These are phyloP conservation scores for Sycophila sp. DNA, from an alignment of 1,140 invertebrate genomes.

Conservation along the genomic window DNA sequence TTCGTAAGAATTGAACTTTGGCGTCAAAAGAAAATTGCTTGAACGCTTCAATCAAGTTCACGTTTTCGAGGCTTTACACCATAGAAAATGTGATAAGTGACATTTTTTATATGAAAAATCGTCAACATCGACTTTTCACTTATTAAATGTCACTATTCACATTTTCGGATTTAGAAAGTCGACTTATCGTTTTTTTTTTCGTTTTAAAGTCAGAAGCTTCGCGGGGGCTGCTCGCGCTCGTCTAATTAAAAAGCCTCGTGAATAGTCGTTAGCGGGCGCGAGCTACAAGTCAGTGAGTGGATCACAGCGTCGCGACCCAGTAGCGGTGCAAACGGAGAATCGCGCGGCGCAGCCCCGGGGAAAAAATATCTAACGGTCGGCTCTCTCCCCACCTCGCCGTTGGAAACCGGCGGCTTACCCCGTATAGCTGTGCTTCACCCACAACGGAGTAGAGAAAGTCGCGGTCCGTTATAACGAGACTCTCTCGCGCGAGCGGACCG, in stretches of 20 bases:
- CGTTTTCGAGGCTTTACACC: too few relatives aligned
- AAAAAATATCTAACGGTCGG: constrained; percentile 5
- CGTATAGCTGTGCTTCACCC: constrained; percentile 7
- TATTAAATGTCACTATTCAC: too few relatives aligned
- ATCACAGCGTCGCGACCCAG: background rate
- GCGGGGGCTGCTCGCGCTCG: background rate
- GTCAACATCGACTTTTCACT: too few relatives aligned
- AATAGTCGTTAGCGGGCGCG: too few relatives aligned
- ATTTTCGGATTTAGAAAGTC: too few relatives aligned
- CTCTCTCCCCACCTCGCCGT: background rate
- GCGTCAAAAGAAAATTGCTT: too few relatives aligned
- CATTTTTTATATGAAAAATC: too few relatives aligned
- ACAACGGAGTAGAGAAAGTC: constrained; percentile 17
- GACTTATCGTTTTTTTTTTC: background rate
- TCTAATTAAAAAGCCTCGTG: background rate
- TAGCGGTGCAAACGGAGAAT: background rate
- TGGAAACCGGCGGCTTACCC: constrained; percentile 27
- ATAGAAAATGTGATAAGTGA: too few relatives aligned
- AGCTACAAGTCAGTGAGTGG: background rate
- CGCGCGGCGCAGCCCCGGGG: background rate
- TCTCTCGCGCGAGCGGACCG: constrained; percentile 10
- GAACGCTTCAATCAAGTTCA: too few relatives aligned
- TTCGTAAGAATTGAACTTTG: too few relatives aligned
- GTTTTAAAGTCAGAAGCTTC: background rate
- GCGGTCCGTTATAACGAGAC: constrained; percentile 35